phyloP scores from a whole-genome alignment of 2,797 vertebrate genomes.

The Podarcis lilfordi region DNA sequence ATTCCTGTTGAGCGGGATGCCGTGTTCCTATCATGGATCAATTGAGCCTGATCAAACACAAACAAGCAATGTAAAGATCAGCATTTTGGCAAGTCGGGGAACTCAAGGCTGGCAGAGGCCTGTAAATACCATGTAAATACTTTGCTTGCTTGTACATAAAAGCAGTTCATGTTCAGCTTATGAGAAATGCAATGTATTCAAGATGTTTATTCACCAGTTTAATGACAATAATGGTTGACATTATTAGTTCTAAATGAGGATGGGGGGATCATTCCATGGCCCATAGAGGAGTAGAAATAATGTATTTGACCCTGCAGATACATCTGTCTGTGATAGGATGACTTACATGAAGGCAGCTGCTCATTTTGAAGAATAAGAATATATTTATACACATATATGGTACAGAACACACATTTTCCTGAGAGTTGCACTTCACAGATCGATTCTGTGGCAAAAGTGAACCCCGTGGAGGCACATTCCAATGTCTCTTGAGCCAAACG shows the following conservation, averaged over 20 bases:
- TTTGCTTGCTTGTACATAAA: neutral
- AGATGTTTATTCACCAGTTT: neutral
- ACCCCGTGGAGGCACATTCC: no score
- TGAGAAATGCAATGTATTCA: neutral
- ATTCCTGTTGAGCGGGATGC: conserved; percentile 82
- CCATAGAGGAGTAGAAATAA: neutral
- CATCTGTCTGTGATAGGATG: no score
- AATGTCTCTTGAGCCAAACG: no score
- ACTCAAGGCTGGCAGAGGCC: neutral
- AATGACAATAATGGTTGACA: neutral
- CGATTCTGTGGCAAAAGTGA: neutral
- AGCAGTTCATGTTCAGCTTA: neutral
- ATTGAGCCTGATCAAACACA: conserved; percentile 85
- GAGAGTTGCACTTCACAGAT: neutral
- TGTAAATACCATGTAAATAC: neutral
- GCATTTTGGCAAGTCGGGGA: neutral
- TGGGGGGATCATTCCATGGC: neutral
- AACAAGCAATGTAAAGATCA: conserved; percentile 27
- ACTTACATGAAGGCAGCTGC: neutral
- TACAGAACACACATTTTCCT: neutral
- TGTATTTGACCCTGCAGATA: neutral
- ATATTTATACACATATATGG: neutral
- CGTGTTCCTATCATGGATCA: conserved; percentile 95
- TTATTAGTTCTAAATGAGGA: neutral
- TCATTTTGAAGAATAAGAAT: neutral